Evolutionary conservation across 2,113 vertebrate species (phyloP), one percentile per base, ranked within the genome.

Genomic region (Psittacara wagleri): DNA sequence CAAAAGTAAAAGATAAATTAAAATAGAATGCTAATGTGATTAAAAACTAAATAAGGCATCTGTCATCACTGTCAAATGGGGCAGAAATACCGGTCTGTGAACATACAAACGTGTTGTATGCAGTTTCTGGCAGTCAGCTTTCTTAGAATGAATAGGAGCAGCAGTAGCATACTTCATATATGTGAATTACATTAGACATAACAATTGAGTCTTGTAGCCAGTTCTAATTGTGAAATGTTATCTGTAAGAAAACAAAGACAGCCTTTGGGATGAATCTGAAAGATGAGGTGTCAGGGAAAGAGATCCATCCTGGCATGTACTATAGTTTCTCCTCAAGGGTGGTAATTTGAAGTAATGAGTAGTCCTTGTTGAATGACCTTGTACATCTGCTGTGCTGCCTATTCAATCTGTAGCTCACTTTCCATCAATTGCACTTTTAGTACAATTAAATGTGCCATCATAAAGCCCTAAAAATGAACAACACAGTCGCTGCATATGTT

Each of bases 341-440:
- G 89, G 88, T 97, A 96, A 97, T 97, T 96, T 94, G 94, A 96
- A 97, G 90, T 97, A 97, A 97, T 97, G 97, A 97, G 94, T 88
- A 97, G 94, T 88, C 94, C 94, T 97, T 95, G 67, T 87, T 94
- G 96, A 97, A 90, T 96, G 97, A 96, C 94, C 95, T 97, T 95
- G 87, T 96, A 46, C 81, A 95, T 96, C 95, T 97, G 94, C 88
- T 94, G 80, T 80, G 73, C 94, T 97, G 91, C 57, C 94, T 96
- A 41, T 93, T 95, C 95, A 92, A 78, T 97, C 94, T 96, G 94
- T 79, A 94, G 76, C 77, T 97, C 91, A 29, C 84, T 93, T 95
- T 77, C 75, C 85, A 97, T 97, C 96, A 94, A 83, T 94, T 93
- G 92, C 94, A 83, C 70, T 98, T 95, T 96, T 86, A 96, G 89